Percentiles rank a stretch among this genome's conserved stretches.
These are phyloP conservation scores for Salminus brasiliensis DNA, from an alignment of 2,113 vertebrate genomes.

Conservation along the genomic window DNA sequence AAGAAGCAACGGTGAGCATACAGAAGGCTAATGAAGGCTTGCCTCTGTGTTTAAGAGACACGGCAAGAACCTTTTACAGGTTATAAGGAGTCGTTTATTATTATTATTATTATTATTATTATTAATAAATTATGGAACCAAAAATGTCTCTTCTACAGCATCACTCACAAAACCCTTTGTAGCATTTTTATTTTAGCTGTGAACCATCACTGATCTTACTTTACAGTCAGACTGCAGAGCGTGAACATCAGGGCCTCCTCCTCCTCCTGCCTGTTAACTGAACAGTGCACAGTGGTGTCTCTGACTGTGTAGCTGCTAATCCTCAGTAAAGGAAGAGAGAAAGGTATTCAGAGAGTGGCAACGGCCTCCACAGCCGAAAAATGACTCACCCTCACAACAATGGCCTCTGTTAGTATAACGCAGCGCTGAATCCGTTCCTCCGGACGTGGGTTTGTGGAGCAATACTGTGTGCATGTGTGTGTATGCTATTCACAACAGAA, in stretches of 20 bases:
- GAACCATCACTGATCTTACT: not conserved
- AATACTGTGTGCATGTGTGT: constrained; percentile 34
- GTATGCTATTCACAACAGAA: constrained; percentile 39
- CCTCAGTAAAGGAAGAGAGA: constrained; percentile 17
- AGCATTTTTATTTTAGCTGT: not conserved
- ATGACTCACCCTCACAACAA: constrained; percentile 48
- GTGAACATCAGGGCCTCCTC: not conserved
- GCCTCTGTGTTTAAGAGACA: too few relatives aligned
- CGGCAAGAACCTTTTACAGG: too few relatives aligned
- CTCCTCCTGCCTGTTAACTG: not conserved
- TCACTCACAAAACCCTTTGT: too few relatives aligned
- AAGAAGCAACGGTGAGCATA: not conserved
- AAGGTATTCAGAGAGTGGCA: constrained; percentile 26
- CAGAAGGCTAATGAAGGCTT: constrained; percentile 36
- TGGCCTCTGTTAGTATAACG: constrained; percentile 43
- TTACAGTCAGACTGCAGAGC: not conserved
- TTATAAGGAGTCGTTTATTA: too few relatives aligned
- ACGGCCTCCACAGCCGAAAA: constrained; percentile 37
- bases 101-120: too few relatives aligned
- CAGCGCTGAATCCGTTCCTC: constrained; percentile 46
- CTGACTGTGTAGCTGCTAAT: constrained; percentile 16
- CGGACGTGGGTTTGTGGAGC: constrained; percentile 41
- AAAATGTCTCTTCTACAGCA: too few relatives aligned
- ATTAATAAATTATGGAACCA: too few relatives aligned
- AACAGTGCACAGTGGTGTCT: constrained; percentile 1